These are phyloP conservation scores for Euwallacea fornicatus DNA, from an alignment of 1,140 invertebrate species.

Conservation along the genomic window DNA sequence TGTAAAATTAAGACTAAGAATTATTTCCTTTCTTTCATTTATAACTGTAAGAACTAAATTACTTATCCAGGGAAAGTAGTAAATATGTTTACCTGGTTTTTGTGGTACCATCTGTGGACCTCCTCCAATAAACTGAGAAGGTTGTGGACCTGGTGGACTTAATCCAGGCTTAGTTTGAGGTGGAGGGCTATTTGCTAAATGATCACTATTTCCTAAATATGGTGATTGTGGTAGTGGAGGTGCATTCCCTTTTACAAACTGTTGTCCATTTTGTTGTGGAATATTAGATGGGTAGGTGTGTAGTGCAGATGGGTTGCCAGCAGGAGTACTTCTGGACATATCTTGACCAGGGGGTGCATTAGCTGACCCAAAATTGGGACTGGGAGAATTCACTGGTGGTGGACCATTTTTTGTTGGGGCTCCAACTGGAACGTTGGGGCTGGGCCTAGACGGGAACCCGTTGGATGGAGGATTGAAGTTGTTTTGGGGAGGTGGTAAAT, in stretches of 20 bases:
- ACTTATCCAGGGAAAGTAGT: not conserved
- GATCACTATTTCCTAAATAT: slow-evolving; percentile 16
- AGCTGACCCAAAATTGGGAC: not conserved
- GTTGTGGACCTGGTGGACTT: slow-evolving; percentile 1
- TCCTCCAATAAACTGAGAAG: not conserved
- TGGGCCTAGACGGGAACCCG: slow-evolving; percentile 1
- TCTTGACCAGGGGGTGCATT: not conserved
- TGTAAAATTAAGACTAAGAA: too few species aligned
- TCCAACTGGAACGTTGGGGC: slow-evolving; percentile 33
- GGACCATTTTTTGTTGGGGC: slow-evolving; percentile 9
- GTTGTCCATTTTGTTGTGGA: not conserved
- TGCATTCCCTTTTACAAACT: too few species aligned
- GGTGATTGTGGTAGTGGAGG: slow-evolving; percentile 1
- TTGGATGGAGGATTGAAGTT: slow-evolving; percentile 35
- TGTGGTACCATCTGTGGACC: not conserved
- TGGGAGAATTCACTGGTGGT: not conserved
- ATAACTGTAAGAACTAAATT: not conserved
- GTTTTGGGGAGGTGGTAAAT: slow-evolving; percentile 46
- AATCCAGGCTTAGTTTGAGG: not conserved
- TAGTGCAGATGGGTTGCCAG: not conserved
- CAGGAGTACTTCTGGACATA: not conserved
- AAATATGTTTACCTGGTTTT: not conserved
- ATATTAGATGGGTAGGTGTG: not conserved
- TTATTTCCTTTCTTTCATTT: too few species aligned
- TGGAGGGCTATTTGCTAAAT: not conserved